Percentiles rank a stretch among this genome's conserved stretches.
Conservation (phyloP, 1,140 invertebrate genomes). For the Cotesia typhae region DNA sequence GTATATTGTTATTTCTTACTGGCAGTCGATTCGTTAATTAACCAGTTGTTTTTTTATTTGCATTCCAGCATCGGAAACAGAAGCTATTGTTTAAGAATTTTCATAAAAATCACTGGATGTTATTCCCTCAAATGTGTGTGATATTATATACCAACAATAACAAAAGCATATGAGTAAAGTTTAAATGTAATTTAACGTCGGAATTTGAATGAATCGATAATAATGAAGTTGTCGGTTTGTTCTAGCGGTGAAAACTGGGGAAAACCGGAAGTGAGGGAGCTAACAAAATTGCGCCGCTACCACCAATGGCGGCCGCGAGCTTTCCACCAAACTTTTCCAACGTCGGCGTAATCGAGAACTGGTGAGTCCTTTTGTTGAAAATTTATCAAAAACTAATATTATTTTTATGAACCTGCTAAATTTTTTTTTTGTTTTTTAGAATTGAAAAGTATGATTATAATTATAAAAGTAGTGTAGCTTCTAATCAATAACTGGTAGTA, state of each 20-base stretch:
- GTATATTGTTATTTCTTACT: no score
- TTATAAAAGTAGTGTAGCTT: no score
- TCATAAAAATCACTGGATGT: no score
- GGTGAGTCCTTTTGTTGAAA: conserved; percentile 52
- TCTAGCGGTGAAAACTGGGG: conserved; percentile 49
- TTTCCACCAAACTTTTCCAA: conserved; percentile 62
- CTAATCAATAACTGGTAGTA: no score
- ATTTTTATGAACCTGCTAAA: background rate
- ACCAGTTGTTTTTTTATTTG: no score
- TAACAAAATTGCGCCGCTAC: conserved; percentile 51
- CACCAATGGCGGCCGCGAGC: conserved; percentile 62
- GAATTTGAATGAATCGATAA: conserved; percentile 5
- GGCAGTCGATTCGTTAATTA: no score
- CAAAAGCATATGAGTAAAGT: background rate
- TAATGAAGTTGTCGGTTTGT: conserved; percentile 40
- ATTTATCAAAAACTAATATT: conserved; percentile 5
- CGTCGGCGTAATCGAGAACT: conserved; percentile 63
- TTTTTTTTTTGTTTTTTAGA: conserved; percentile 12
- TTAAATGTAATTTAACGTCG: background rate
- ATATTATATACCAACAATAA: no score
- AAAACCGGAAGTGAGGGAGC: conserved; percentile 51
- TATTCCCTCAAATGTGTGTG: no score
- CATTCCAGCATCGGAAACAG: no score
- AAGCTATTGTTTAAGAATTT: no score
- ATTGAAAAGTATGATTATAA: background rate